Conservation (phyloP, 2,888 invertebrate species). For the Tiphia femorata region DNA sequence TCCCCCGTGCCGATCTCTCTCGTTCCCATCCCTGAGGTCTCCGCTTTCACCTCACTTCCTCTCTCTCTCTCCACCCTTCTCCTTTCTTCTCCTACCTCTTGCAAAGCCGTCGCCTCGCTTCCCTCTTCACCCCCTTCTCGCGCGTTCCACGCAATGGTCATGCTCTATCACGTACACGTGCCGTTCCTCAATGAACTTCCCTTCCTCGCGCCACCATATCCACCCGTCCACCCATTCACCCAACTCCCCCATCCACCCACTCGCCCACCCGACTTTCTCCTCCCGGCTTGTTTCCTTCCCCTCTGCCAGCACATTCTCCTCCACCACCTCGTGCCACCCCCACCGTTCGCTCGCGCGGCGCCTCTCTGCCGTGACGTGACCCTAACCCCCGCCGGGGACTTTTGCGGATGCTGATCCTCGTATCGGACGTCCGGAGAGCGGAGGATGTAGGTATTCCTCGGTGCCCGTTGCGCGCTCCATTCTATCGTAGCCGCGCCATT, state of each 20-base stretch:
- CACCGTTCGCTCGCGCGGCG: conserved; percentile 15
- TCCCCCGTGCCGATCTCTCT: conserved; percentile 17
- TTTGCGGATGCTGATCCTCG: conserved; percentile 32
- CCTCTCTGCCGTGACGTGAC: conserved; percentile 37
- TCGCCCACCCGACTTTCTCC: conserved; percentile 9
- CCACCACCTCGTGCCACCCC: background rate
- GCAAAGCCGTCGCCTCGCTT: conserved; percentile 25
- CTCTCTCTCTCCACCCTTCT: conserved; percentile 17
- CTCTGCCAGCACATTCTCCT: background rate
- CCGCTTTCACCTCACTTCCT: too few species aligned
- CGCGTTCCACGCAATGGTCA: conserved; percentile 16
- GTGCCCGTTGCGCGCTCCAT: background rate
- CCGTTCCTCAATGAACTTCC: conserved; percentile 62
- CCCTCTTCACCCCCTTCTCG: conserved; percentile 25
- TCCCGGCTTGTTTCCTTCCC: background rate
- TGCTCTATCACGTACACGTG: conserved; percentile 51
- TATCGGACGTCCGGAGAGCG: conserved; percentile 23
- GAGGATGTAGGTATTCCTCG: too few species aligned
- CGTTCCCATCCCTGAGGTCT: too few species aligned
- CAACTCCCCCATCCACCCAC: conserved; percentile 18
- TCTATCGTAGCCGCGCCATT: background rate
- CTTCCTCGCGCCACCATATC: conserved; percentile 31
- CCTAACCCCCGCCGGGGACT: conserved; percentile 40
- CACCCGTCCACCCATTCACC: conserved; percentile 15
- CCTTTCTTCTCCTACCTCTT: conserved; percentile 12